A percentile compares a stretch with the other conserved stretches of the same genome.
phyloP scores from a whole-genome alignment of 2,797 vertebrate genomes.

The Chromis chromis region DNA sequence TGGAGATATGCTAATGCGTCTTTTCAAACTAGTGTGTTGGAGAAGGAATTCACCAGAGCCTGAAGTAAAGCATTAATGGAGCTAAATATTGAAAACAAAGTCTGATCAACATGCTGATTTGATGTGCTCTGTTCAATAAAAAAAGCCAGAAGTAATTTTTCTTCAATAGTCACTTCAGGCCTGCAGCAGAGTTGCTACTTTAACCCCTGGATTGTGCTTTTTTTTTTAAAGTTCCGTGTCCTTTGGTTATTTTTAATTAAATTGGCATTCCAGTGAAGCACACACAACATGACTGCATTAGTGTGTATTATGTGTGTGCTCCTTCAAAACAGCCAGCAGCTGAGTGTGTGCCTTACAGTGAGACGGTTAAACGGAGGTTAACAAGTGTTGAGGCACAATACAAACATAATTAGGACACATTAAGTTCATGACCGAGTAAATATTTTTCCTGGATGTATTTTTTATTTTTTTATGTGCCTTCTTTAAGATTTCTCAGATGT shows the following conservation, averaged over 20 bases:
- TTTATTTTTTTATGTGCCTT: background rate
- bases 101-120: conserved; percentile 3
- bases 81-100: conserved; percentile 22
- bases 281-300: conserved; percentile 15
- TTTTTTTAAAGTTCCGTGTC: conserved; percentile 18
- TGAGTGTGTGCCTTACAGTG: conserved; percentile 35
- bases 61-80: conserved; percentile 12
- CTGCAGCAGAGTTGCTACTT: background rate
- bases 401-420: conserved; percentile 68
- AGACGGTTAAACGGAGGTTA: conserved; percentile 65
- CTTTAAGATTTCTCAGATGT: conserved; percentile 5
- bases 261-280: background rate
- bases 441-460: conserved; percentile 16
- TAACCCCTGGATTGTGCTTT: background rate
- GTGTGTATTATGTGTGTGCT: conserved; percentile 6
- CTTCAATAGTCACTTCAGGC: conserved; percentile 3
- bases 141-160: background rate
- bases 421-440: conserved; percentile 51
- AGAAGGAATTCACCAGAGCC: conserved; percentile 10
- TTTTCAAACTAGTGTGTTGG: conserved; percentile 18
- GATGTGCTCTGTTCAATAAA: background rate
- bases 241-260: conserved; percentile 17
- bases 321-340: conserved; percentile 54
- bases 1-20: conserved; percentile 46
- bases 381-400: conserved; percentile 49